Base-by-base conservation (phyloP, 2,797 vertebrate genomes). In the Thalassophryne amazonica region DNA sequence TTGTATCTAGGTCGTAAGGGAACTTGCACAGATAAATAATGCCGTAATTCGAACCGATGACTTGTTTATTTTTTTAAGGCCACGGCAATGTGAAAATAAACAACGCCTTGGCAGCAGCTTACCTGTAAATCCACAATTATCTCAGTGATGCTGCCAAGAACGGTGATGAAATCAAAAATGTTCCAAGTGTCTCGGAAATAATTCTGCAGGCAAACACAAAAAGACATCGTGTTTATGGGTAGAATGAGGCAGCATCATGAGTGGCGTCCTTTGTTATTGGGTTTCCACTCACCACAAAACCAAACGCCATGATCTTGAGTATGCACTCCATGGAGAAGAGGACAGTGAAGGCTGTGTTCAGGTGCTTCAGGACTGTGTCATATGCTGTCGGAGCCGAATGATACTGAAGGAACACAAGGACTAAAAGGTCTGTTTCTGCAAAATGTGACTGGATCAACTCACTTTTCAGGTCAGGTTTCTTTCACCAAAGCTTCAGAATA, bases 101-200 rank as follows among this genome's bases (percentile, higher is more conserved):
- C 18, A 22, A 8, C 31, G 40, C 33, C 53, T 67, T 66, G 63
- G 72, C 61, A 55, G 58, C 4, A 5, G 11, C 59, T 73, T 80
- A 99, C 97, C 94, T 98, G 97, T 76, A 95, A 93, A 81, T 99
- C 97, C 60, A 99, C 91, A 56, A 99, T 90, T 70, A 99, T 99
- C 87, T 99, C 97, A 0, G 93, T 93, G 66, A 99, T 98, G 80
- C 97, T 99, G 75, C 97, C 97, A 1, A 98, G 92, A 41, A 99
- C 97, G 0, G 97, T 99, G 85, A 99, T 98, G 81, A 98, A 99
- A 81, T 99, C 97, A 80, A 99, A 99, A 78, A 99, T 97, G 77
- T 99, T 99, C 97, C 97, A 99, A 28, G 96, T 98, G 50, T 99
- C 97, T 73, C 96, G 91, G 73, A 99, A 99, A 86, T 99, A 99